Conservation (phyloP, 2,888 invertebrate genomes). For the Caenorhabditis afra region DNA sequence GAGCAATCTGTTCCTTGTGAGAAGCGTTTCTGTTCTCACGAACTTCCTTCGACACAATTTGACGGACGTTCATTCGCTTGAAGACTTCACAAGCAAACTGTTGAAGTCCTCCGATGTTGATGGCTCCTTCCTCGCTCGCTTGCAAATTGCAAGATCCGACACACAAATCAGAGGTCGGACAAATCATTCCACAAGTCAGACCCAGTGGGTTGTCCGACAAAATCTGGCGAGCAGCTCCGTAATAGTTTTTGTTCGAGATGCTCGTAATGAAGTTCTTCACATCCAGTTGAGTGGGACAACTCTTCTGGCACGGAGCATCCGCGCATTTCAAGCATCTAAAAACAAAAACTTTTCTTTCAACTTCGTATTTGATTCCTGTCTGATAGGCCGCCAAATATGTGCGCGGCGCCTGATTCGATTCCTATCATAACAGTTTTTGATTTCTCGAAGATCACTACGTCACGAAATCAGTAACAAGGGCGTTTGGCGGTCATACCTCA, state of each 20-base stretch:
- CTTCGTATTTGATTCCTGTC: too few species aligned
- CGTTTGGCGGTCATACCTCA: conserved; percentile 60
- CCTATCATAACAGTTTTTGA: conserved; percentile 1
- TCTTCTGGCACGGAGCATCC: conserved; percentile 86
- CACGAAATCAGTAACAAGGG: neutral
- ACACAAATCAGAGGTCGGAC: conserved; percentile 97
- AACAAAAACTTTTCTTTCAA: too few species aligned
- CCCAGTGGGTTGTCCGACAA: conserved; percentile 97
- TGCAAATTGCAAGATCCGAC: conserved; percentile 94
- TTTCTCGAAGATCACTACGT: conserved; percentile 49
- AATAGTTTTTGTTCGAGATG: conserved; percentile 97
- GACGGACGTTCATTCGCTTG: conserved; percentile 93
- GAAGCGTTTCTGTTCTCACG: conserved; percentile 72
- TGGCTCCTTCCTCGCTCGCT: conserved; percentile 96
- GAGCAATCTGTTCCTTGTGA: conserved; percentile 84
- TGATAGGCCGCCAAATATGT: too few species aligned
- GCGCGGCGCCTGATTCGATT: too few species aligned
- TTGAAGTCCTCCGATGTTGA: conserved; percentile 98
- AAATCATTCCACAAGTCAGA: conserved; percentile 97
- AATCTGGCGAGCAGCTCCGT: conserved; percentile 94
- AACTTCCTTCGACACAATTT: conserved; percentile 87
- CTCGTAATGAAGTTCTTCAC: conserved; percentile 96
- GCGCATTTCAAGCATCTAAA: conserved; percentile 77
- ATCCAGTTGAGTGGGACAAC: conserved; percentile 97
- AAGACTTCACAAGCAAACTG: conserved; percentile 95